These are phyloP conservation scores for Leptatherina wallacei DNA, from an alignment of 2,797 vertebrate genomes.

Conservation along the genomic window DNA sequence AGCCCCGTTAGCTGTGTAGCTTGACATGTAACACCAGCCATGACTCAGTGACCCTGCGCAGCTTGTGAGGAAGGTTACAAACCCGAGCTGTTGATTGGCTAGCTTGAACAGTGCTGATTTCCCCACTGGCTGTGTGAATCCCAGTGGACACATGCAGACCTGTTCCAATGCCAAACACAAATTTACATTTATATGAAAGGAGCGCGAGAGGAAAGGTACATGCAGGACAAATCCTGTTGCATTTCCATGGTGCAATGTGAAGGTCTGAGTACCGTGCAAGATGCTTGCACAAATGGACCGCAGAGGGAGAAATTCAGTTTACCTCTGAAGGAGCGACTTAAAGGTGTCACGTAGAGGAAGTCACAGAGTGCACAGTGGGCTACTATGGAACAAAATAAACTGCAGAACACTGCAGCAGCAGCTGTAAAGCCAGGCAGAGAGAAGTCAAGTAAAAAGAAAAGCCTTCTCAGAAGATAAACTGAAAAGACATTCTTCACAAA, in stretches of 20 bases:
- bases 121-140: slow-evolving; percentile 62
- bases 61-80: slow-evolving; percentile 53
- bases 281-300: slow-evolving; percentile 62
- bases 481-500: slow-evolving; percentile 19
- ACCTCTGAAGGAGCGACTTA: slow-evolving; percentile 59
- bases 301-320: slow-evolving; percentile 68
- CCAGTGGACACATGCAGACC: slow-evolving; percentile 63
- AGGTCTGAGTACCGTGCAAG: slow-evolving; percentile 60
- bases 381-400: slow-evolving; percentile 58
- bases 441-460: slow-evolving; percentile 23
- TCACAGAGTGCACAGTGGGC: slow-evolving; percentile 55
- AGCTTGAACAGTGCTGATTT: slow-evolving; percentile 65
- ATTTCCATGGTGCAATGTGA: slow-evolving; percentile 67
- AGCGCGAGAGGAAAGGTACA: slow-evolving; percentile 61
- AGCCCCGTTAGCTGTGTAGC: slow-evolving; percentile 37
- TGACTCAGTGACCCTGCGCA: slow-evolving; percentile 60
- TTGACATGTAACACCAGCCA: slow-evolving; percentile 53
- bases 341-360: slow-evolving; percentile 61
- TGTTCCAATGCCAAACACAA: slow-evolving; percentile 72
- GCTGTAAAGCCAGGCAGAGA: slow-evolving; percentile 39
- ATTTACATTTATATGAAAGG: slow-evolving; percentile 85
- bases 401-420: slow-evolving; percentile 47
- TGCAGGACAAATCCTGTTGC: slow-evolving; percentile 68
- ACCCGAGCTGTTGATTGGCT: slow-evolving; percentile 60
- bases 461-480: slow-evolving; percentile 20